Percentiles rank a stretch among this genome's conserved stretches.
phyloP scores from a whole-genome alignment of 2,113 vertebrate genomes.

The Vanacampus margaritifer region DNA sequence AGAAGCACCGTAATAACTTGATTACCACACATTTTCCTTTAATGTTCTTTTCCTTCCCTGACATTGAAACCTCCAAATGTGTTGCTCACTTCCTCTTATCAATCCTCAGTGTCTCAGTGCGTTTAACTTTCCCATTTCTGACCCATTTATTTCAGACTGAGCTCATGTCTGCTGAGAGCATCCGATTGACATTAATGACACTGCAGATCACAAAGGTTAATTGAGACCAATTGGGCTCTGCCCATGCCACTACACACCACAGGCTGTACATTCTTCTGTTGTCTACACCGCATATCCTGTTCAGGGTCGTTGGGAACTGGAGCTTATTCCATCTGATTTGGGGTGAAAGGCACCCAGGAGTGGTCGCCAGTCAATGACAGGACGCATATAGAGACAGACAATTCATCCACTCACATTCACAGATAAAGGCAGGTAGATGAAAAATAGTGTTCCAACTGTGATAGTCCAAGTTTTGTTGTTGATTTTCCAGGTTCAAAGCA shows the following conservation, averaged over 20 bases:
- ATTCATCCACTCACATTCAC: neutral
- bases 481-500: neutral
- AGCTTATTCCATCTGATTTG: neutral
- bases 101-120: slow-evolving; percentile 27
- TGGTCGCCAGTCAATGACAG: neutral
- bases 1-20: neutral
- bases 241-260: slow-evolving; percentile 47
- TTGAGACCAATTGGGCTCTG: slow-evolving; percentile 63
- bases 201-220: slow-evolving; percentile 67
- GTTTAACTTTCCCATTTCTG: slow-evolving; percentile 48
- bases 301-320: neutral
- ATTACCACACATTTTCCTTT: slow-evolving; percentile 10
- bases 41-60: slow-evolving; percentile 17
- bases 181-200: slow-evolving; percentile 63
- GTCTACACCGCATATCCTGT: no score
- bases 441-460: neutral
- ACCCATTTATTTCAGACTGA: slow-evolving; percentile 35
- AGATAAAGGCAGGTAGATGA: neutral
- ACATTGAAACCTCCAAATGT: slow-evolving; percentile 16
- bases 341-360: no score
- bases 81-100: slow-evolving; percentile 25
- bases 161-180: slow-evolving; percentile 59
- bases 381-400: neutral
- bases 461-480: neutral
- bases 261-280: slow-evolving; percentile 29